phyloP scores from a whole-genome alignment of 2,113 vertebrate genomes.

The Myocastor coypus region DNA sequence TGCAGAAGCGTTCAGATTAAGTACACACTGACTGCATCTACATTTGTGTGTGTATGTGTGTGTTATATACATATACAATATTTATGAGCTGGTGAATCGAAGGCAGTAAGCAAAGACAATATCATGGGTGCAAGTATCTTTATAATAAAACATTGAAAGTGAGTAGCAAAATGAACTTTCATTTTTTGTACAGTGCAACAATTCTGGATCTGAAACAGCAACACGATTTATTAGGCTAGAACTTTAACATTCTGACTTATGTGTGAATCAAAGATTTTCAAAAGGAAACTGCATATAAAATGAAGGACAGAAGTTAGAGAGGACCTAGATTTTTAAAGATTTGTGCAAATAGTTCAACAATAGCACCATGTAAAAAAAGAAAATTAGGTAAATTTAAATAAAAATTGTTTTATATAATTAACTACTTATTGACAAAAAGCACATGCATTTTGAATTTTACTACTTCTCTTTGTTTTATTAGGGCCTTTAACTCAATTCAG shows the following conservation, averaged over 20 bases:
- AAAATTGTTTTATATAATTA: background rate
- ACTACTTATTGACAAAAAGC: conserved; percentile 14
- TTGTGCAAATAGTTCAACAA: background rate
- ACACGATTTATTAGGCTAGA: background rate
- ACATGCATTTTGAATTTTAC: background rate
- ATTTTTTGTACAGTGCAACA: background rate
- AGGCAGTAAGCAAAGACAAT: background rate
- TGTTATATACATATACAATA: too few species aligned
- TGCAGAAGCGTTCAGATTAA: background rate
- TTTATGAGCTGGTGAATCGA: background rate
- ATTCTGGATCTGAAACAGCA: background rate
- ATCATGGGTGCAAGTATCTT: background rate
- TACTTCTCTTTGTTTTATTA: conserved; percentile 24
- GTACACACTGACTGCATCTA: background rate
- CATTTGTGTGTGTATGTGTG: too few species aligned
- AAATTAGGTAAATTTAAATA: background rate
- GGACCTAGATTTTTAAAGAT: background rate
- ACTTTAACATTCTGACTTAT: background rate
- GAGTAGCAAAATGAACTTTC: conserved; percentile 12
- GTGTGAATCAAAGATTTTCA: background rate
- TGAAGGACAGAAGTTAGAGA: background rate
- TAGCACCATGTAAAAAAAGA: conserved; percentile 35
- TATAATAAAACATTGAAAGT: background rate
- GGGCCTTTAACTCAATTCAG: conserved; percentile 3
- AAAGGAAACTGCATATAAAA: background rate